A percentile compares a stretch with the other conserved stretches of the same genome.
Evolutionary conservation across 2,797 vertebrate genomes (phyloP).

Genomic region (Sebastes paucispinis): DNA sequence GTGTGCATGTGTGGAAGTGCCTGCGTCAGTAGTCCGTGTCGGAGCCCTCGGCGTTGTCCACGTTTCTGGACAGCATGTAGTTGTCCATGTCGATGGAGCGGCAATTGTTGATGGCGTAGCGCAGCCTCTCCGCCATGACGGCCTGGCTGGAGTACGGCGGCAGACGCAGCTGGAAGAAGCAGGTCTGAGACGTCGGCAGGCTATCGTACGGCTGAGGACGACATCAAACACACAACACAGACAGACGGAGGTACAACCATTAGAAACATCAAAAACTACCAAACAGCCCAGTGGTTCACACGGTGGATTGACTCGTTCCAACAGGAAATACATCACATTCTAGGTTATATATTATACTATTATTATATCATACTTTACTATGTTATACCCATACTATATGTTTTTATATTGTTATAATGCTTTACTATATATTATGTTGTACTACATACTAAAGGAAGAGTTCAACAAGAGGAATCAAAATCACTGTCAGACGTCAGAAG

Average conservation of each 20-base stretch:
- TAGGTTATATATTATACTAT: too few species aligned
- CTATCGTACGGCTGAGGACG: constrained; percentile 81
- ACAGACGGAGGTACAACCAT: background rate
- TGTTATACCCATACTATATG: too few species aligned
- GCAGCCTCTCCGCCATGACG: constrained; percentile 84
- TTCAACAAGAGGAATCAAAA: too few species aligned
- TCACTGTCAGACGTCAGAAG: rapidly evolving
- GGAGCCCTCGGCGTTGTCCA: constrained; percentile 83
- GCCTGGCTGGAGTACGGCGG: constrained; percentile 86
- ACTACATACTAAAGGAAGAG: too few species aligned
- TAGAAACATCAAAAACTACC: background rate
- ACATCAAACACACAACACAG: rapidly evolving
- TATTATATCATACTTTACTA: too few species aligned
- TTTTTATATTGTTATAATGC: too few species aligned
- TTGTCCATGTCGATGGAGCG: constrained; percentile 90
- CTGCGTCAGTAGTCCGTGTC: constrained; percentile 84
- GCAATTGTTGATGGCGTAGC: constrained; percentile 89
- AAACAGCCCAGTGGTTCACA: too few species aligned
- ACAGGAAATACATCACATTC: too few species aligned
- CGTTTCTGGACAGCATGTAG: constrained; percentile 88
- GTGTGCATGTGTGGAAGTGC: background rate
- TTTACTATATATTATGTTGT: too few species aligned
- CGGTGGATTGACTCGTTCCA: too few species aligned
- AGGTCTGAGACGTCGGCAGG: constrained; percentile 88
- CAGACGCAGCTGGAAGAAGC: constrained; percentile 88